A percentile compares a stretch with the other conserved stretches of the same genome.
These are phyloP conservation scores for Psilopsiagon aymara DNA, from an alignment of 2,113 vertebrate species.

Conservation along the genomic window DNA sequence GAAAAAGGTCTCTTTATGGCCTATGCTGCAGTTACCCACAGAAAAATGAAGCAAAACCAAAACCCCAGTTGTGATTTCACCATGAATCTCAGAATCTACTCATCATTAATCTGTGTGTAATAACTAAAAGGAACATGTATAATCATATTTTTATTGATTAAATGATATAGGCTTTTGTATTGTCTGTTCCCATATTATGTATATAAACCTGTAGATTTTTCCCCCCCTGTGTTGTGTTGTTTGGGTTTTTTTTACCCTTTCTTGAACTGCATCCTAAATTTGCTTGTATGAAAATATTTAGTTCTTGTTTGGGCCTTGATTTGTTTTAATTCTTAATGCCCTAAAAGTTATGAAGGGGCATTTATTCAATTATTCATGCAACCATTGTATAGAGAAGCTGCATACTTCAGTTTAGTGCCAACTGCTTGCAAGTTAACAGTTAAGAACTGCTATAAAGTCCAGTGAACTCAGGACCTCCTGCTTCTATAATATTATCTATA, in stretches of 20 bases:
- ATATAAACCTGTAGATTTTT: background rate
- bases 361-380: background rate
- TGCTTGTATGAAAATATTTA: background rate
- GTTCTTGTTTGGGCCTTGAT: background rate
- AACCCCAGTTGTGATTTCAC: background rate
- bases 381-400: background rate
- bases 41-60: background rate
- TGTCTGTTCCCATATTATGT: background rate
- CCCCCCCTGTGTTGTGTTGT: fast-evolving
- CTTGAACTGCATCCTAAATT: background rate
- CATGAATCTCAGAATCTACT: background rate
- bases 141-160: background rate
- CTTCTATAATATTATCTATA: background rate
- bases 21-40: background rate
- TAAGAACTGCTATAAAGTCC: background rate
- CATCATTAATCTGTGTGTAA: background rate
- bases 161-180: background rate
- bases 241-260: background rate
- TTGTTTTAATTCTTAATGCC: background rate
- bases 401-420: background rate
- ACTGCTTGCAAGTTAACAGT: background rate
- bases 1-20: background rate
- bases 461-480: background rate
- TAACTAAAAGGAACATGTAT: background rate
- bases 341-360: background rate